These are phyloP conservation scores for Lasioglossum malachurum DNA, from an alignment of 2,888 invertebrate species.

Conservation along the genomic window DNA sequence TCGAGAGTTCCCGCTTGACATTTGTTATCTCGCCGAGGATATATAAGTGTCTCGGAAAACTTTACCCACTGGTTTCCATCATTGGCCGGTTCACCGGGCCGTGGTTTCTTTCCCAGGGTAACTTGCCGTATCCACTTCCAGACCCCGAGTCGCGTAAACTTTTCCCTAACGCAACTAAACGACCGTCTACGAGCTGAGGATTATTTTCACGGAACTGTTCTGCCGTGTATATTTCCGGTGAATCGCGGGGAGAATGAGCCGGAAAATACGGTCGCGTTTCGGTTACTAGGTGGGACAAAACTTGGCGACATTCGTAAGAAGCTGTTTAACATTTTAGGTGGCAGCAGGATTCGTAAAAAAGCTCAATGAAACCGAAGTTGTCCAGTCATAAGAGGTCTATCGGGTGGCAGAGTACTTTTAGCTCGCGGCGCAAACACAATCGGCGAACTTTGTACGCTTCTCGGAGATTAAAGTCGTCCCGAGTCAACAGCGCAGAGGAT, in stretches of 20 bases:
- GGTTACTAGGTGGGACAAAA: background rate
- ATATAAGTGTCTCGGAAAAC: slow-evolving; percentile 68
- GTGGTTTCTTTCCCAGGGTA: slow-evolving; percentile 47
- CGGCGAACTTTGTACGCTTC: background rate
- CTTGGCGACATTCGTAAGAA: background rate
- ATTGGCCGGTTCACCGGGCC: slow-evolving; percentile 50
- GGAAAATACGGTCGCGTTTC: background rate
- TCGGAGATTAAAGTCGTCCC: background rate
- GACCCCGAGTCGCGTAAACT: slow-evolving; percentile 56
- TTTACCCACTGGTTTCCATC: slow-evolving; percentile 65
- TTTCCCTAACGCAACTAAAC: slow-evolving; percentile 67
- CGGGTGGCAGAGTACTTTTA: background rate
- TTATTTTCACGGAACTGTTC: background rate
- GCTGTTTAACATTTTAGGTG: background rate
- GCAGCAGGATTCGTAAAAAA: background rate
- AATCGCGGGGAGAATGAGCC: background rate
- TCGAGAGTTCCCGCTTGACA: slow-evolving; percentile 56
- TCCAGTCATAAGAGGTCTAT: background rate
- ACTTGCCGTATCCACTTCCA: slow-evolving; percentile 60
- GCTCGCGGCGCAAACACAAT: background rate
- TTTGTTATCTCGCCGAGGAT: slow-evolving; percentile 70
- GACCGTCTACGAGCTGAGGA: slow-evolving; percentile 31
- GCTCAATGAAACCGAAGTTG: background rate
- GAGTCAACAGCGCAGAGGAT: slow-evolving; percentile 19
- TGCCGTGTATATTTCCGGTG: background rate